Base-by-base conservation (phyloP, 2,888 invertebrate species). In the Kuschelorhynchus macadamiae region DNA sequence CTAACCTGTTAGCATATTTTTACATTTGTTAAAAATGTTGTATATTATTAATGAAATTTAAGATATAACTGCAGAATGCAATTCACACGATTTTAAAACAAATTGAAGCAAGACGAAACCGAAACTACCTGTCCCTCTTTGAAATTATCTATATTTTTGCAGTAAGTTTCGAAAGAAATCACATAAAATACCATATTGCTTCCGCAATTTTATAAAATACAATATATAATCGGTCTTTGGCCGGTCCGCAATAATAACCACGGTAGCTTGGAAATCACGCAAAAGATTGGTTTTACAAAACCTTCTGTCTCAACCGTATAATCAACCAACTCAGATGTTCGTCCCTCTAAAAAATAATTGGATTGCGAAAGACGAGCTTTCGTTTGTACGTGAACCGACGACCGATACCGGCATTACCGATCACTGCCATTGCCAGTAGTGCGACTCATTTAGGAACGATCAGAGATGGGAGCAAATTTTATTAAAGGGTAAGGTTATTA, bases 251-350 rank as follows among this genome's bases (percentile, higher is more conserved):
- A 59, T 66, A 66, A 67, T 49, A 61, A 60, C 55, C 49, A 44
- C 53, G 49, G 67, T 50, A 61, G 61, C 41, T 49, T 47, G 64
- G 25, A 63, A 69, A 69, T 69, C 69, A 69, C 69, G 69, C 69
- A 69, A 64, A 69, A 69, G 69, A 69, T 69, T 69, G 69, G 64
- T 69, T 69, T 64, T 66, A 66, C 60, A 66, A 59, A 66, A 60
- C 66, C 59, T 44, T 44, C 52, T 32, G 46, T 66, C 60, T 66
- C 47, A 42, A 59, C 42, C 66, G 53, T 59, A 46, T 66, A 66
- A 66, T 66, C 66, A 66, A 36, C 32, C 21, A 57, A 57, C 65
- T 66, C 59, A 66, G 66, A 66, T 66, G 66, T 46, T 59, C 66
- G 66, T 60, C 53, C 46, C 49, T 60, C 42, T 60, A 66, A 68